Conservation (phyloP, 2,113 vertebrate genomes). For the Panurus biarmicus region DNA sequence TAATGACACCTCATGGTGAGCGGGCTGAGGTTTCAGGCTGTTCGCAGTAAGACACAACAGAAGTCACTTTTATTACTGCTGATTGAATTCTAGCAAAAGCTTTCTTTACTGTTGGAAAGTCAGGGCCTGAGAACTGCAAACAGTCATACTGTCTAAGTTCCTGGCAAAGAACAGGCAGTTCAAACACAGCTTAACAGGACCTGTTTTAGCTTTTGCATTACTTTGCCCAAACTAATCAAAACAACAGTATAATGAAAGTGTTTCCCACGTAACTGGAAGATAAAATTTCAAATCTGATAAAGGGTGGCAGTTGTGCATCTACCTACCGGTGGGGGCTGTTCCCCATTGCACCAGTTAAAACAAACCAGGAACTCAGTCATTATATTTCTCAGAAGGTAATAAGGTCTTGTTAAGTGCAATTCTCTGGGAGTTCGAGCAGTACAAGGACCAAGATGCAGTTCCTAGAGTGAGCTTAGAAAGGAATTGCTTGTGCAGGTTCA, state of each 20-base stretch:
- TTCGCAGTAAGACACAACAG: background rate
- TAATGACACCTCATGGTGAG: background rate
- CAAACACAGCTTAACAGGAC: background rate
- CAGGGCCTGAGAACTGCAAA: background rate
- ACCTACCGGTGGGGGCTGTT: conserved; percentile 87
- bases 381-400: background rate
- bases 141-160: background rate
- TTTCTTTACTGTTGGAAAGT: background rate
- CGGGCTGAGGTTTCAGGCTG: background rate
- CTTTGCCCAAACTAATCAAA: background rate
- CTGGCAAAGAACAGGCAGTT: background rate
- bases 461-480: background rate
- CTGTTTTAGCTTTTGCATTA: background rate
- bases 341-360: conserved; percentile 73
- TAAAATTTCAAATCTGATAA: background rate
- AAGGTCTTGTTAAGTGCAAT: background rate
- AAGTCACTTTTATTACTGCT: background rate
- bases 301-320: background rate
- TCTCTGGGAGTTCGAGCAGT: background rate
- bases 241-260: background rate
- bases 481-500: background rate
- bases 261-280: background rate
- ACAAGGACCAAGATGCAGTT: background rate
- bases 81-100: background rate
- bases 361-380: conserved; percentile 82